Evolutionary conservation across 2,113 vertebrate genomes (phyloP).

Genomic region (Gymnocephalus cernua): DNA sequence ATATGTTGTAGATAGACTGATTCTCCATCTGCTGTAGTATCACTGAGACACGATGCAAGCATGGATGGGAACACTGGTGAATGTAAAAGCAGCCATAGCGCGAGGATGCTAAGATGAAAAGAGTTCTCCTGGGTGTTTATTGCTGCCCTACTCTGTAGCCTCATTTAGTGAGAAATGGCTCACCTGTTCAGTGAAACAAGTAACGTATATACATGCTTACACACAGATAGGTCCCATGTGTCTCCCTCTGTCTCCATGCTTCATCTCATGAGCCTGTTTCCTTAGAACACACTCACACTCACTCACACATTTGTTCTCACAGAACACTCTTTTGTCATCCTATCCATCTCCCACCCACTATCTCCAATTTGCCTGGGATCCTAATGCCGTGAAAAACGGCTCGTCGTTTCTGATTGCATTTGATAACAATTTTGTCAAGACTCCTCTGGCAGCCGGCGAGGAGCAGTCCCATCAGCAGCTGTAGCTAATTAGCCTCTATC

Average conservation of each 20-base stretch:
- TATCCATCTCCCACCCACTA: constrained; percentile 23
- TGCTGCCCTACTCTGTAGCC: constrained; percentile 23
- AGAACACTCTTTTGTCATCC: constrained; percentile 39
- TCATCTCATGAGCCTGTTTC: constrained; percentile 16
- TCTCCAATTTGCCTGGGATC: constrained; percentile 62
- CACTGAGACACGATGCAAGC: constrained; percentile 11
- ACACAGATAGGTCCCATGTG: constrained; percentile 18
- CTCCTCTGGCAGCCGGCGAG: constrained; percentile 78
- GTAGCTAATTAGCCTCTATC: constrained; percentile 89
- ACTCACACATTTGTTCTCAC: constrained; percentile 39
- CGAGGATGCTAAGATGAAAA: constrained; percentile 39
- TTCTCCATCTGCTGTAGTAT: constrained; percentile 48
- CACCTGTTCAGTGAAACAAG: constrained; percentile 25
- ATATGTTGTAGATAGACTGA: constrained; percentile 22
- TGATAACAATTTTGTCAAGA: constrained; percentile 87
- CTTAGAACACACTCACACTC: not conserved
- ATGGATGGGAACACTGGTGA: constrained; percentile 4
- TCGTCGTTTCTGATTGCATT: constrained; percentile 82
- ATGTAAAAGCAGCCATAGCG: constrained; percentile 21
- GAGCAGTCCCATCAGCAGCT: constrained; percentile 89
- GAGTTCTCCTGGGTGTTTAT: constrained; percentile 44
- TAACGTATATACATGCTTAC: constrained; percentile 14
- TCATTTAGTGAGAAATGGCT: constrained; percentile 54
- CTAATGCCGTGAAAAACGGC: constrained; percentile 77
- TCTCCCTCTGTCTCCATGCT: constrained; percentile 7